Evolutionary conservation across 1,140 invertebrate genomes (phyloP), one percentile per base, ranked within the genome.

Genomic region (Brachionus sp.): DNA sequence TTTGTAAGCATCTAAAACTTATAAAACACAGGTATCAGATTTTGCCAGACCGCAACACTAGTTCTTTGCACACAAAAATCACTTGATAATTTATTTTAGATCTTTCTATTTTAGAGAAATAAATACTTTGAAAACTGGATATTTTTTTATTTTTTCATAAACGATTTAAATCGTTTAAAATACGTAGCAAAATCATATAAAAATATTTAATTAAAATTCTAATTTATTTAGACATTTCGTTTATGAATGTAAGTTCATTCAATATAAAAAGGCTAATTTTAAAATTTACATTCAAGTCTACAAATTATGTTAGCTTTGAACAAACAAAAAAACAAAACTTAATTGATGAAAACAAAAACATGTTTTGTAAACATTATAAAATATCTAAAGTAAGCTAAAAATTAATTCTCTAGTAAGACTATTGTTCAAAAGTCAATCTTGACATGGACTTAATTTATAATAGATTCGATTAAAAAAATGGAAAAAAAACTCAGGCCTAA

Each of bases 281-380:
- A 44, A 50, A 50, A 16, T 50, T 50, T 16, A 50, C 10, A 50
- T 50, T 4, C 10, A 13, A 50, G 16, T 10, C 12, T 16, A 2
- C 0, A 5, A 16, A 13, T 13, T 50, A 13, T 50, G 12, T 13
- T 50, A 16, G 16, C 16, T 13, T 5, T 50, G 3, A 50, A 50
- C 44, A 50, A 16, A 13, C 5, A 16, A 50, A 16, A 68, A 68
- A n/a, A 33, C 5, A 37, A n/a, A 12, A 39, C 7, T 5, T 9
- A 29, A 25, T 68, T 12, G 64, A 68, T 68, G 64, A 68, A 68
- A 68, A 68, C 33, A n/a, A 37, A 33, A 68, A 68, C 29, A 35
- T 33, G 25, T 6, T 68, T 68, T 33, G 64, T 35, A 68, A 68
- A n/a, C 64, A 68, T 68, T 68, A 33, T 13, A 68, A 68, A 35